Evolutionary conservation across 2,888 invertebrate genomes (phyloP), one percentile per base, ranked within the genome.

Genomic region (Molorchus minor): DNA sequence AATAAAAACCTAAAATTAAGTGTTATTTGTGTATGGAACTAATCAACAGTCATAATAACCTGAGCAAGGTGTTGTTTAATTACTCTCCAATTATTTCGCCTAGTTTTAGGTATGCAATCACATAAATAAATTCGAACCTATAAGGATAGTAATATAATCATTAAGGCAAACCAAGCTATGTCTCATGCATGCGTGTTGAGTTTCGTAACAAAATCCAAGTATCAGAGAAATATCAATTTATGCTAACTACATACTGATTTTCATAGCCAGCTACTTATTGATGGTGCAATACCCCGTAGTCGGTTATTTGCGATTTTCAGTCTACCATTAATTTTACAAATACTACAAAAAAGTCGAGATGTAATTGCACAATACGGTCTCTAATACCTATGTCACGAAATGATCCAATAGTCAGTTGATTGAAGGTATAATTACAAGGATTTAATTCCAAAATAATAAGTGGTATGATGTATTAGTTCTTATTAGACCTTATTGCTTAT

Each of bases 191-290:
- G 66, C 63, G 61, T 60, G 36, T 55, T 45, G 52, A 35, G 58
- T 70, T 68, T 68, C 68, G 67, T 59, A 70, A 70, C 59, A 51
- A 47, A 60, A 59, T 55, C 56, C 40, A 64, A 61, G 67, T 68
- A 69, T 73, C 74, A 66, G 58, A 68, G 70, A 73, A 73, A 75
- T 74, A 75, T 75, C 73, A 75, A 75, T 73, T 75, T 75, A 75
- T 73, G 75, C 73, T 72, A 75, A 74, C 71, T 70, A 74, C 72
- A 71, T 65, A 68, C 68, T 72, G 70, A 72, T 75, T 73, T 73
- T 73, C 71, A 70, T 73, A 72, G 70, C 67, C 61, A 65, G 71
- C 72, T 74, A 74, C 72, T 73, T 75, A 74, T 63, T 65, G 67
- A 71, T 75, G 75, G 73, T 71, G 75, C 72, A 75, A 74, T 72